Percentiles rank a stretch among this genome's conserved stretches.
These are phyloP conservation scores for Elephas maximus DNA, from an alignment of 2,113 vertebrate genomes.

Conservation along the genomic window DNA sequence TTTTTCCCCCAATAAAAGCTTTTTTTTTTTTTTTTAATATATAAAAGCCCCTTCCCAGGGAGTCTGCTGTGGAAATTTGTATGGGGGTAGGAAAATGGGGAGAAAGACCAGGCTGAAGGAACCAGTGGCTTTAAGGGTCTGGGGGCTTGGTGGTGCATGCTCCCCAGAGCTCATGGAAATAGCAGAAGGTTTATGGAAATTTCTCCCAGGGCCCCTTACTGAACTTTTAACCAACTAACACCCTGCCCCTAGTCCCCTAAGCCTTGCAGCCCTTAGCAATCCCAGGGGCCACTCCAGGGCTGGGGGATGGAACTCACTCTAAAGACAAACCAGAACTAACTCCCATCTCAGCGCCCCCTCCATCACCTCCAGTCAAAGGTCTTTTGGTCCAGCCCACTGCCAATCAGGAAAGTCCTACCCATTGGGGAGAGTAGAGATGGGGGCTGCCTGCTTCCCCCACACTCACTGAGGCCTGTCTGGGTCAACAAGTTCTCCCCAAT, in stretches of 20 bases:
- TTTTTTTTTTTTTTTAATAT: slow-evolving; percentile 76
- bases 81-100: slow-evolving; percentile 48
- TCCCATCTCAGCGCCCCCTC: no score
- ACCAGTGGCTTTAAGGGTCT: not conserved
- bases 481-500: not conserved
- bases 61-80: slow-evolving; percentile 69
- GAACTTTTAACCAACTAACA: not conserved
- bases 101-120: not conserved
- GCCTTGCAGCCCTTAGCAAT: not conserved
- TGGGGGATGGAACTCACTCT: not conserved
- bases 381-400: not conserved
- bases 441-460: not conserved
- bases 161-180: slow-evolving; percentile 32
- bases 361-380: not conserved
- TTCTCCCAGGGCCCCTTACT: not conserved
- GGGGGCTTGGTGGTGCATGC: not conserved
- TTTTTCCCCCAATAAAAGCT: slow-evolving; percentile 81
- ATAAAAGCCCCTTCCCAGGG: slow-evolving; percentile 81
- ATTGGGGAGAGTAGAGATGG: not conserved
- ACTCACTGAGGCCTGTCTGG: not conserved
- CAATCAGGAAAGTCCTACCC: not conserved
- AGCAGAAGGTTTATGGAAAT: slow-evolving; percentile 6
- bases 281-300: not conserved
- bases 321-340: not conserved
- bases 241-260: not conserved